phyloP scores from a whole-genome alignment of 2,888 invertebrate genomes.

The Drosophila stalkeri region DNA sequence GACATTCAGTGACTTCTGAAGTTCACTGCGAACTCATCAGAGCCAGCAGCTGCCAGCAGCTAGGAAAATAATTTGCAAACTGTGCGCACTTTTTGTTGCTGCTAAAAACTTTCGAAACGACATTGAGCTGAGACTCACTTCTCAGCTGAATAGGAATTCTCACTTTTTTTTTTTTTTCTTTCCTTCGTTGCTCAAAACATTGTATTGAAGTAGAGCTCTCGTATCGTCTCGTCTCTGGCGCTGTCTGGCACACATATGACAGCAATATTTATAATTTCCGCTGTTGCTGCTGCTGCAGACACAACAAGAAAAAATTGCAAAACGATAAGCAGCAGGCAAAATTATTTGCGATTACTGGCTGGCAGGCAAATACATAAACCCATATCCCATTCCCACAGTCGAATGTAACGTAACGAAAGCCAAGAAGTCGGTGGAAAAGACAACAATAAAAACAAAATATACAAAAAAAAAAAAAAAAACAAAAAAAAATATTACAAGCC shows the following conservation, averaged over 20 bases:
- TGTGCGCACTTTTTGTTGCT: conserved; percentile 30
- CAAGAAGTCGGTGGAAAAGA: conserved; percentile 61
- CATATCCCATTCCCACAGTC: conserved; percentile 52
- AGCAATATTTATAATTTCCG: conserved; percentile 79
- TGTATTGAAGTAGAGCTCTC: conserved; percentile 47
- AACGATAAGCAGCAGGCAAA: conserved; percentile 49
- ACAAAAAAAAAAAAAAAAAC: conserved; percentile 11
- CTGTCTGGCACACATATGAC: conserved; percentile 73
- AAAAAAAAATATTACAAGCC: conserved; percentile 63
- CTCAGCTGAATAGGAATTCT: conserved; percentile 22
- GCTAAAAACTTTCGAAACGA: conserved; percentile 56
- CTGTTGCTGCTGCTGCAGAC: conserved; percentile 52
- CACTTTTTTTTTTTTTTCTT: neutral
- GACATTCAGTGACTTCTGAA: conserved; percentile 64
- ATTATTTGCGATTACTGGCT: conserved; percentile 75
- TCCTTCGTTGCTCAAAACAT: conserved; percentile 33
- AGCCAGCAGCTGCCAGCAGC: conserved; percentile 29
- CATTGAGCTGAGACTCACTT: conserved; percentile 49
- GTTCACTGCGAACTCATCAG: conserved; percentile 57
- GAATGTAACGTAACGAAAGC: conserved; percentile 62
- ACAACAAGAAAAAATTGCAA: conserved; percentile 42
- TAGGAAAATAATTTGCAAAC: conserved; percentile 65
- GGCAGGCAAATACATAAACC: conserved; percentile 39
- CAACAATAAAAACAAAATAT: conserved; percentile 14
- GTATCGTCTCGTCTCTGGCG: conserved; percentile 12